Evolutionary conservation across 2,113 vertebrate genomes (phyloP), one percentile per base, ranked within the genome.

Genomic region (Limnothrissa miodon): DNA sequence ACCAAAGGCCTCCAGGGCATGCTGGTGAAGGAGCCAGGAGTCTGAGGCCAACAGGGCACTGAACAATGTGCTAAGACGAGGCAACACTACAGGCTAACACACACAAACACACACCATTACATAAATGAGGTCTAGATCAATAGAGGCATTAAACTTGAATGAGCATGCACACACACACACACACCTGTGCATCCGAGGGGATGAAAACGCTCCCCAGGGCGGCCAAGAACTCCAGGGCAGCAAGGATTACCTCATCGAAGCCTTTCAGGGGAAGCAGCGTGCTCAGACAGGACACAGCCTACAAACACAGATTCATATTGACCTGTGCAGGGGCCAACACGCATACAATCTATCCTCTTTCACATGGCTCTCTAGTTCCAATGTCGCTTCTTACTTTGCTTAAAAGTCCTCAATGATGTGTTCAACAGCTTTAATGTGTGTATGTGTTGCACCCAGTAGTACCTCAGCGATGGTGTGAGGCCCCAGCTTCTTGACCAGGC

Each of bases 11-110:
- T 98, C 97, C 86, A 99, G 78, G 0, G 96, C 83, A 0, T 97
- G 96, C 44, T 99, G 98, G 23, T 96, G 94, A 17, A 98, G 81
- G 78, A 97, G 89, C 98, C 97, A 98, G 2, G 83, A 93, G 42
- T 85, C 86, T 80, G 94, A 92, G 59, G 92, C 89, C n/a, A 99
- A 87, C 78, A 99, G 88, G 33, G 90, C 85, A 29, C 94, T 90
- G 90, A 99, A 97, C 80, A 97, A 81, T 81, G 85, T 83, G 0
- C 96, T 94, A 80, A 99, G 45, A 86, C 87, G 92, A 5, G 96
- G 94, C 84, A 98, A 85, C 85, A 98, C 92, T 53, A 93, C 93
- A 86, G 89, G 93, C 98, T 99, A 87, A 3, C 82, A 48, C 62
- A 78, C 7, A 39, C 66, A 84, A 4, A 36, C 21, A 81, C 23